These are phyloP conservation scores for Ophion obscuratus DNA, from an alignment of 2,888 invertebrate genomes.

Conservation along the genomic window DNA sequence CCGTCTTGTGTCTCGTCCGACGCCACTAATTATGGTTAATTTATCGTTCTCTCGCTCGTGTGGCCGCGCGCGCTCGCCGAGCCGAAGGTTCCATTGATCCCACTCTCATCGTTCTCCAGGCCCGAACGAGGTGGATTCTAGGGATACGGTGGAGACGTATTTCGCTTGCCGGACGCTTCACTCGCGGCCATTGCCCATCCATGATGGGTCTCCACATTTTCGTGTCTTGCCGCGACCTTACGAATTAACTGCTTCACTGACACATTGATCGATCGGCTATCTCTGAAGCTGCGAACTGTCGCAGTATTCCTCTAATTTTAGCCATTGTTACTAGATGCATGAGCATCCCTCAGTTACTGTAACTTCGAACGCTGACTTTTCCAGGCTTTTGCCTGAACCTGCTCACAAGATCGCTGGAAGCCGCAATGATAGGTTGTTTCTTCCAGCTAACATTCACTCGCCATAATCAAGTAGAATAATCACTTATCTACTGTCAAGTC, in stretches of 20 bases:
- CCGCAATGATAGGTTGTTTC: neutral
- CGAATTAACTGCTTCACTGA: neutral
- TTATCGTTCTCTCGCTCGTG: slow-evolving; percentile 62
- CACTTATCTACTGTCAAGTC: slow-evolving; percentile 20
- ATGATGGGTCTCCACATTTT: neutral
- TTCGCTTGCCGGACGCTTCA: slow-evolving; percentile 2
- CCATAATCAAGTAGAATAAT: slow-evolving; percentile 12
- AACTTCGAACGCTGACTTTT: too few relatives aligned
- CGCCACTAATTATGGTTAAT: slow-evolving; percentile 72
- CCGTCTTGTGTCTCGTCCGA: slow-evolving; percentile 52
- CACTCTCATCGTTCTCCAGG: slow-evolving; percentile 66
- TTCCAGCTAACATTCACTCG: neutral
- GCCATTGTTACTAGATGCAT: too few relatives aligned
- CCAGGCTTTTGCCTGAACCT: neutral
- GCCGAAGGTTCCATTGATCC: slow-evolving; percentile 70
- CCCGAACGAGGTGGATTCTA: slow-evolving; percentile 31
- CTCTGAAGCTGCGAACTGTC: neutral
- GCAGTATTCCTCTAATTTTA: neutral
- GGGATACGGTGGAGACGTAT: slow-evolving; percentile 17
- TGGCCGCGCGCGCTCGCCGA: slow-evolving; percentile 43
- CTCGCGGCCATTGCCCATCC: slow-evolving; percentile 33
- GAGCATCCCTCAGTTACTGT: too few relatives aligned
- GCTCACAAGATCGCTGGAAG: neutral
- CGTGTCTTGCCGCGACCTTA: neutral
- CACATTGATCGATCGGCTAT: neutral